Percentiles rank a stretch among this genome's conserved stretches.
phyloP scores from a whole-genome alignment of 2,888 invertebrate species.

The Ophion costatus region DNA sequence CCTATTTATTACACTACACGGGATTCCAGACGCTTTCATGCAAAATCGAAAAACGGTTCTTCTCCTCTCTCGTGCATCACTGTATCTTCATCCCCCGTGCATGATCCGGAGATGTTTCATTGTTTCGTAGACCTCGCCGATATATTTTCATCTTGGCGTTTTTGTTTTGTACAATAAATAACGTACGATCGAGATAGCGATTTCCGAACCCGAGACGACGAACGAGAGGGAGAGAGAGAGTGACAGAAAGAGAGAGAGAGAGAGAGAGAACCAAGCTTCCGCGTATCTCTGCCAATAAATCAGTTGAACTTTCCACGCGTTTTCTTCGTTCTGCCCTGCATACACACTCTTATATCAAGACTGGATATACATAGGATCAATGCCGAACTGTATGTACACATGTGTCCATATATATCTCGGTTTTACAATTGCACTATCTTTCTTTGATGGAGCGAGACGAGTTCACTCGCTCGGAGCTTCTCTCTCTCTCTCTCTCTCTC shows the following conservation, averaged over 20 bases:
- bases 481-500: no score
- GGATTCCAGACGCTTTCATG: not conserved
- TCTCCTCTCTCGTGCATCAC: not conserved
- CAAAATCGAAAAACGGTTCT: not conserved
- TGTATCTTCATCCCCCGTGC: not conserved
- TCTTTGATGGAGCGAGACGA: constrained; percentile 55
- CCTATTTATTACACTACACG: not conserved
- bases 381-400: not conserved
- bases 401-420: constrained; percentile 1
- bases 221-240: not conserved
- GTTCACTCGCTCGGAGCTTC: not conserved
- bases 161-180: constrained; percentile 56
- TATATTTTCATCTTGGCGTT: constrained; percentile 34
- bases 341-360: constrained; percentile 26
- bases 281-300: constrained; percentile 55
- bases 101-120: constrained; percentile 30
- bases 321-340: constrained; percentile 47
- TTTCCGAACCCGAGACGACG: constrained; percentile 24
- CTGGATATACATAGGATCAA: not conserved
- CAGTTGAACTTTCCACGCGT: constrained; percentile 61
- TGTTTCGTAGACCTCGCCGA: constrained; percentile 20
- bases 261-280: constrained; percentile 19
- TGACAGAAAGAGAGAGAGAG: not conserved
- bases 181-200: constrained; percentile 39
- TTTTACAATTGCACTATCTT: constrained; percentile 51